These are phyloP conservation scores for Valencia hispanica DNA, from an alignment of 2,797 vertebrate species.

Conservation along the genomic window DNA sequence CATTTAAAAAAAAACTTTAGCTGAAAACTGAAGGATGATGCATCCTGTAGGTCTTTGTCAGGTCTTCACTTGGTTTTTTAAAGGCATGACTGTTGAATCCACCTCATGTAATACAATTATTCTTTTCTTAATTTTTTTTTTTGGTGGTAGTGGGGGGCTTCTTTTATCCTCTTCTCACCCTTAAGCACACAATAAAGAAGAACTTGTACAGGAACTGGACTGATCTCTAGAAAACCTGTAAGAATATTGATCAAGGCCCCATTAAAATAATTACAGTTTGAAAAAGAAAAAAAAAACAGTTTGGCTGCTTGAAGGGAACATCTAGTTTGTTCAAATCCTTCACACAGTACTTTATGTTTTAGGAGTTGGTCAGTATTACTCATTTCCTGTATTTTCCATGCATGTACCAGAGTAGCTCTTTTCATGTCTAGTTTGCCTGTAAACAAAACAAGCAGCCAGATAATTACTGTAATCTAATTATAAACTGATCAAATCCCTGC, in stretches of 20 bases:
- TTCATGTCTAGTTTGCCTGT: constrained; percentile 54
- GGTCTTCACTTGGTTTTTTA: no score
- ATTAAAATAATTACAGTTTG: neutral
- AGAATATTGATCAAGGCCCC: neutral
- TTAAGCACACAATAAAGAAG: neutral
- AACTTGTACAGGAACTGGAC: neutral
- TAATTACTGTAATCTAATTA: constrained; percentile 76
- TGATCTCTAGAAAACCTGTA: neutral
- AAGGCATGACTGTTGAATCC: no score
- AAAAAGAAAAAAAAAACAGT: neutral
- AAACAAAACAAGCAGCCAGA: constrained; percentile 49
- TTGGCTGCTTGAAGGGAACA: neutral
- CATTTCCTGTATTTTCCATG: constrained; percentile 44
- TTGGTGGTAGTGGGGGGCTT: no score
- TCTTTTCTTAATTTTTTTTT: no score
- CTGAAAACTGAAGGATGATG: no score
- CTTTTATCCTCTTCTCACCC: neutral
- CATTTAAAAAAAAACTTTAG: no score
- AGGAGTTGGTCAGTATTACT: constrained; percentile 25
- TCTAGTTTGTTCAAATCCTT: neutral
- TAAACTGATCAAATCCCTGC: constrained; percentile 69
- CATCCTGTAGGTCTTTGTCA: no score
- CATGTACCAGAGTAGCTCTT: constrained; percentile 64
- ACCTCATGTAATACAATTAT: no score
- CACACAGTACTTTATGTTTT: neutral